Percentiles rank a stretch among this genome's conserved stretches.
Conservation (phyloP, 2,888 invertebrate genomes). For the Urechis unicinctus region DNA sequence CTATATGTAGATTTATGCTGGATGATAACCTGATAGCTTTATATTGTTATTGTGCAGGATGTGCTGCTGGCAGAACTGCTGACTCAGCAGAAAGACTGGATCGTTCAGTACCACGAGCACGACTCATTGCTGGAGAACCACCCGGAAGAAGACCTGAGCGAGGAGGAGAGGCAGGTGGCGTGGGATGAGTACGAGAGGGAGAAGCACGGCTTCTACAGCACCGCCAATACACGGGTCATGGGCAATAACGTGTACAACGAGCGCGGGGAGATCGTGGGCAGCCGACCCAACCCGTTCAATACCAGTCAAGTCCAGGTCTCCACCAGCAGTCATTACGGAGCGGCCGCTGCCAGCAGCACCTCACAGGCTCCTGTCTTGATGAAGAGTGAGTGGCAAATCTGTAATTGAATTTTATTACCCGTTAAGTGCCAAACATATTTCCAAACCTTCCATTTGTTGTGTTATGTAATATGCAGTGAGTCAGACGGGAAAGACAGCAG, state of each 20-base stretch:
- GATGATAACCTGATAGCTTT: not conserved
- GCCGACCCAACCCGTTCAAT: not conserved
- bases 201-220: constrained; percentile 31
- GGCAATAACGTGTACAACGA: not conserved
- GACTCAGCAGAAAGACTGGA: constrained; percentile 61
- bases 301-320: not conserved
- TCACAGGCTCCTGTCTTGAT: not conserved
- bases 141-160: constrained; percentile 85
- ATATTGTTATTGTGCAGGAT: constrained; percentile 29
- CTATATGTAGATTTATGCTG: not conserved
- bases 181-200: constrained; percentile 97
- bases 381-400: not conserved
- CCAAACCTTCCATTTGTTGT: no score
- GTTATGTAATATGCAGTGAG: no score
- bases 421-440: no score
- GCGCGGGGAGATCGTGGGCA: not conserved
- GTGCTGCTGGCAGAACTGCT: constrained; percentile 44
- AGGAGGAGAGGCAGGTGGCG: constrained; percentile 87
- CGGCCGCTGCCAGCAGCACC: not conserved
- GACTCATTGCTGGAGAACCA: constrained; percentile 88
- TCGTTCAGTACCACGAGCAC: constrained; percentile 89
- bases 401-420: not conserved
- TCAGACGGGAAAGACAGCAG: no score
- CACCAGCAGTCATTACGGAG: not conserved
- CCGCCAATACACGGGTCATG: not conserved